Base-by-base conservation (phyloP, 2,113 vertebrate genomes). In the Callipepla squamata region DNA sequence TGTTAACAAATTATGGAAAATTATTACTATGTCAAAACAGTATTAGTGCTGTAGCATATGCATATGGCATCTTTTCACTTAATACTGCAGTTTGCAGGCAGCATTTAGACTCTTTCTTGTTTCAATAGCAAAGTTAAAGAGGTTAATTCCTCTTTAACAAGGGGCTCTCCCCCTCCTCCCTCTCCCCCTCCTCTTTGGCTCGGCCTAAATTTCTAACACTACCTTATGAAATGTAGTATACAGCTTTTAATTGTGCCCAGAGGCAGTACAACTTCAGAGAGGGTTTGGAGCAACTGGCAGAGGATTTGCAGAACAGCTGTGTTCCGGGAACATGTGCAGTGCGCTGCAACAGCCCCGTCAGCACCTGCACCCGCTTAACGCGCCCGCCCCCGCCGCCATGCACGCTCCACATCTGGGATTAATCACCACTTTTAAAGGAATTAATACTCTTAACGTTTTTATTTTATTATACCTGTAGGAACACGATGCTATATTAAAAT, bases 401-500 rank as follows among this genome's bases (percentile, higher is more conserved):
- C 84, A 15, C 79, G 16, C 93, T 78, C 93, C 97, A 95, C 97
- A 98, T 96, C 98, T 98, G 98, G 98, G 98, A 97, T 97, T 97
- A 97, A 97, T 97, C 98, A 97, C 94, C 65, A 80, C 89, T 93
- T 94, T 97, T 86, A 94, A 94, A 97, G 97, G 98, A 97, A 98
- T 98, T 98, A 98, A 98, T 97, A 97, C 98, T 96, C 97, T 97
- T 97, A 97, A 97, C 93, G 74, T 97, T 96, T 95, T 96, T 95
- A 97, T 97, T 98, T 98, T 98, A 98, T 97, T 96, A 94, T 96
- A 97, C 98, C 98, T 98, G 90, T 84, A 98, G 98, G 98, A 98
- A 96, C 93, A 96, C 3, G 93, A 94, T 80, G 97, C 97, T 97
- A 96, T 98, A 98, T 98, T 98, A 98, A 98, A 97, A 97, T 96